Conservation (phyloP, 2,113 vertebrate genomes). For the Polypterus senegalus region DNA sequence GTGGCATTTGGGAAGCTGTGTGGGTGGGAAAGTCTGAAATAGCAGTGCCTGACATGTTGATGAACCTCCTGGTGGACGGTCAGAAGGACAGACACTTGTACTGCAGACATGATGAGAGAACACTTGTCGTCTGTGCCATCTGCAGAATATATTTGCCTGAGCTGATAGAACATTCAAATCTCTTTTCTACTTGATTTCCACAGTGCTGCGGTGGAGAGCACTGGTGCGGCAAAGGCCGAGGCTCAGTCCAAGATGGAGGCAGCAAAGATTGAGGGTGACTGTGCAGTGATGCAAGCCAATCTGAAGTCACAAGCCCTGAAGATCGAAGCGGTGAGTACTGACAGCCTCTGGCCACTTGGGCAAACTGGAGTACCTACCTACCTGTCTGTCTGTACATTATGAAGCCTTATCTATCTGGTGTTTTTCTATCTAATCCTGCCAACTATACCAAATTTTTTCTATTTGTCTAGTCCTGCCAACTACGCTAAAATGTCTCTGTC, state of each 20-base stretch:
- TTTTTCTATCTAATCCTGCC: too few species aligned
- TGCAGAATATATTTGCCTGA: too few species aligned
- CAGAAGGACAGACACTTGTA: too few species aligned
- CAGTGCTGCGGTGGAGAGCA: slow-evolving; percentile 73
- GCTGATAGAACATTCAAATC: not conserved
- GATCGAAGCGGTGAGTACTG: slow-evolving; percentile 52
- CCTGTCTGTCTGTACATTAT: not conserved
- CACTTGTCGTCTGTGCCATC: not conserved
- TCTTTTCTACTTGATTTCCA: not conserved
- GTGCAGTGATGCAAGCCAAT: slow-evolving; percentile 67
- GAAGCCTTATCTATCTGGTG: not conserved
- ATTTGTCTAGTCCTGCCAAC: too few species aligned
- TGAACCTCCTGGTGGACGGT: too few species aligned
- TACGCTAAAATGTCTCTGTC: too few species aligned
- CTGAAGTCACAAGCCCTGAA: slow-evolving; percentile 61
- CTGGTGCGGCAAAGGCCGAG: slow-evolving; percentile 67
- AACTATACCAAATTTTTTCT: too few species aligned
- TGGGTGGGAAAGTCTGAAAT: not conserved
- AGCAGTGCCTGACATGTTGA: too few species aligned
- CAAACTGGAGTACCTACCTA: not conserved
- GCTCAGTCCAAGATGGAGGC: slow-evolving; percentile 67
- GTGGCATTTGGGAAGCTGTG: not conserved
- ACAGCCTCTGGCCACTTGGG: too few species aligned
- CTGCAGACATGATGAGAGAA: not conserved
- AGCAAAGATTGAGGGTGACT: slow-evolving; percentile 68